phyloP scores from a whole-genome alignment of 2,888 invertebrate genomes.

The Conchocele bisecta region DNA sequence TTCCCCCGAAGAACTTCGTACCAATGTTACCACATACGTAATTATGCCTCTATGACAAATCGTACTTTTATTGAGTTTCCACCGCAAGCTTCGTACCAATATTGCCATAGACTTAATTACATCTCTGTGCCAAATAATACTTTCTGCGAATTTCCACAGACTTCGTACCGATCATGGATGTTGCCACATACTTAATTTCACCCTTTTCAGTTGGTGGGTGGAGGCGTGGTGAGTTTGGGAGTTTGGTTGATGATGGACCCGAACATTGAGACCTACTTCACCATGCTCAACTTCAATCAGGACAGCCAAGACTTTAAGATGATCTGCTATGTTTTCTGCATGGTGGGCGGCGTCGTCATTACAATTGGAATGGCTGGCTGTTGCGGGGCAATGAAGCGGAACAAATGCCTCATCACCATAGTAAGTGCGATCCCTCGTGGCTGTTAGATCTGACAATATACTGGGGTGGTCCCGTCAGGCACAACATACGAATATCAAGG shows the following conservation, averaged over 20 bases:
- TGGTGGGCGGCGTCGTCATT: slow-evolving; percentile 25
- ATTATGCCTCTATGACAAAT: too few species aligned
- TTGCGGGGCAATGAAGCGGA: slow-evolving; percentile 41
- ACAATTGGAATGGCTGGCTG: slow-evolving; percentile 42
- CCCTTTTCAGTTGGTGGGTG: slow-evolving; percentile 37
- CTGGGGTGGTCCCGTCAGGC: not conserved
- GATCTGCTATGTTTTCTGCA: slow-evolving; percentile 43
- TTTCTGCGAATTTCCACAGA: too few species aligned
- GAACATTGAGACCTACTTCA: slow-evolving; percentile 50
- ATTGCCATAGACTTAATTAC: too few species aligned
- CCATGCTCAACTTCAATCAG: slow-evolving; percentile 38
- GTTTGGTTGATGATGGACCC: slow-evolving; percentile 56
- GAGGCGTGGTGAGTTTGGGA: slow-evolving; percentile 30
- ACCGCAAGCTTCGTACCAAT: too few species aligned
- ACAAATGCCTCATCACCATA: slow-evolving; percentile 39
- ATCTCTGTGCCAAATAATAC: too few species aligned
- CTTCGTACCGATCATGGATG: too few species aligned
- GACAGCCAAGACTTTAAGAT: slow-evolving; percentile 31
- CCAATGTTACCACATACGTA: too few species aligned
- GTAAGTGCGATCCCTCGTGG: too few species aligned
- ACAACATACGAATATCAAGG: not conserved
- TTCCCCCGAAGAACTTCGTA: too few species aligned
- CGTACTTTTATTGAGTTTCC: too few species aligned
- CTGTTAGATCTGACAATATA: too few species aligned
- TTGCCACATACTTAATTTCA: too few species aligned